These are phyloP conservation scores for Smittia sp. DNA, from an alignment of 2,888 invertebrate species.

Conservation along the genomic window DNA sequence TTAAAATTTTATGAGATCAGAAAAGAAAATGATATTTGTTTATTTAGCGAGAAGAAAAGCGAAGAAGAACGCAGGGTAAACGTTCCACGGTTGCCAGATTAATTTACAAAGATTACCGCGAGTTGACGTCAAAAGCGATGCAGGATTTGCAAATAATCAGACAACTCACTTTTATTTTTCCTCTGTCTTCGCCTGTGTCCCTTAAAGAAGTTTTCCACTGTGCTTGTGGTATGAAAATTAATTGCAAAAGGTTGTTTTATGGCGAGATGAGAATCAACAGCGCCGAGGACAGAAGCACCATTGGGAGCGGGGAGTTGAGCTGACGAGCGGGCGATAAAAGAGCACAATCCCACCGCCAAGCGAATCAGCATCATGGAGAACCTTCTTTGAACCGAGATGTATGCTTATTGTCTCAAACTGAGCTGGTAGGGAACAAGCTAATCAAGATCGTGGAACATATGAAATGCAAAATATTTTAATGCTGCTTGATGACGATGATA, in stretches of 20 bases:
- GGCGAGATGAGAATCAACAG: constrained; percentile 30
- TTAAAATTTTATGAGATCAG: constrained; percentile 30
- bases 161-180: constrained; percentile 4
- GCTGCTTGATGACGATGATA: background rate
- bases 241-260: constrained; percentile 37
- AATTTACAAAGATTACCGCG: background rate
- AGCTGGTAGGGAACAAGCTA: background rate
- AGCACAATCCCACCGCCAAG: background rate
- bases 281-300: background rate
- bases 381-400: background rate
- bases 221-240: constrained; percentile 29
- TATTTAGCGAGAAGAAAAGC: background rate
- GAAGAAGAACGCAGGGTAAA: too few species aligned
- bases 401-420: too few species aligned
- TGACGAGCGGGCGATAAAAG: constrained; percentile 7
- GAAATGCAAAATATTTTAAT: constrained; percentile 15
- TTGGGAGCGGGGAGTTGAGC: background rate
- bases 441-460: constrained; percentile 26
- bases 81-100: constrained; percentile 2
- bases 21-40: constrained; percentile 30
- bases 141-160: constrained; percentile 4
- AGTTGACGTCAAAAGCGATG: background rate
- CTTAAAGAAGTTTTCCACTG: background rate
- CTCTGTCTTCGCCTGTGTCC: background rate
- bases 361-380: background rate